Evolutionary conservation across 2,113 vertebrate species (phyloP).

Genomic region (Aspiorhynchus laticeps): DNA sequence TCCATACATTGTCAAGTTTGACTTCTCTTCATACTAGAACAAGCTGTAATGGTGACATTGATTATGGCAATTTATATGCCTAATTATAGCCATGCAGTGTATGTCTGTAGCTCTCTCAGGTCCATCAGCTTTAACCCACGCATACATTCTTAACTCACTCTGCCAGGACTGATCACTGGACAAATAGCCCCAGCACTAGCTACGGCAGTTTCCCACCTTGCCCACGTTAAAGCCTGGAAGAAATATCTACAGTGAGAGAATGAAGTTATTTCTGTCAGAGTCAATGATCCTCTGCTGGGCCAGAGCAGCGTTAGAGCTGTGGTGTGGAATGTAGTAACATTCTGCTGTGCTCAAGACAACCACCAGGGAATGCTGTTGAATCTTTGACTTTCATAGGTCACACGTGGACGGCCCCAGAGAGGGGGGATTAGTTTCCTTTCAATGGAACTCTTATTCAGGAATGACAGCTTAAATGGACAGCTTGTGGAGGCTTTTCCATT

Average conservation of each 20-base stretch:
- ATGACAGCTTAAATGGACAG: not conserved
- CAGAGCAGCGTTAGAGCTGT: not conserved
- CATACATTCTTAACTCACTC: slow-evolving; percentile 31
- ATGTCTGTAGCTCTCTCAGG: slow-evolving; percentile 14
- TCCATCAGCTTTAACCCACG: slow-evolving; percentile 14
- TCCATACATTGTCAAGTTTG: slow-evolving; percentile 19
- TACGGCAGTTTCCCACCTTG: slow-evolving; percentile 24
- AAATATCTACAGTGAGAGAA: slow-evolving; percentile 55
- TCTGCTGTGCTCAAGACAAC: slow-evolving; percentile 63
- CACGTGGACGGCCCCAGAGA: not conserved
- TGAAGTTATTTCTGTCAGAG: slow-evolving; percentile 50
- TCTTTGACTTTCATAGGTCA: slow-evolving; percentile 41
- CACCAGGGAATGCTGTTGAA: slow-evolving; percentile 74
- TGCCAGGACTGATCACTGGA: slow-evolving; percentile 43
- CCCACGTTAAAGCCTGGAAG: slow-evolving; percentile 50
- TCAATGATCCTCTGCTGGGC: slow-evolving; percentile 50
- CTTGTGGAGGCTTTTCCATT: not conserved
- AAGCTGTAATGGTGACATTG: slow-evolving; percentile 39
- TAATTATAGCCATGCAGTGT: slow-evolving; percentile 49
- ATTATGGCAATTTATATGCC: slow-evolving; percentile 51
- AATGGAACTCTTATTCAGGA: slow-evolving; percentile 25
- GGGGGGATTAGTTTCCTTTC: not conserved
- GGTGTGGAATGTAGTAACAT: not conserved
- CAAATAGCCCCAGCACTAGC: slow-evolving; percentile 31
- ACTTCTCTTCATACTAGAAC: slow-evolving; percentile 26